Evolutionary conservation across 2,888 invertebrate genomes (phyloP).

Genomic region (Adelognathus sp.): DNA sequence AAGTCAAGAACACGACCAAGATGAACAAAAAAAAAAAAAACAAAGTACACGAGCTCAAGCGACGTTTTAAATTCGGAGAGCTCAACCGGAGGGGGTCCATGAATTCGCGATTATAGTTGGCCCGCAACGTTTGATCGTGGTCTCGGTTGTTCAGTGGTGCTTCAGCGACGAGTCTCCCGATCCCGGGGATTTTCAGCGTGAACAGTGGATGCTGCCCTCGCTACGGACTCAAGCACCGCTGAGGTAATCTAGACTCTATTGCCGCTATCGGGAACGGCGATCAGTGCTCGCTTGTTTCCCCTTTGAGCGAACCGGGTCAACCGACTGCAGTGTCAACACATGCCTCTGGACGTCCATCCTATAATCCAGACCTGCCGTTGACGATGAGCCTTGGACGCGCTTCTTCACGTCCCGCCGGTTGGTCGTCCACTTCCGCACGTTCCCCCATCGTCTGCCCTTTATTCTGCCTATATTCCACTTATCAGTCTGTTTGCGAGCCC

Average conservation of each 20-base stretch:
- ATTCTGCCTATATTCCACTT: conserved; percentile 37
- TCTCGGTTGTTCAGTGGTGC: conserved; percentile 64
- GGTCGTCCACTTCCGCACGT: conserved; percentile 29
- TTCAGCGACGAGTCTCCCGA: conserved; percentile 23
- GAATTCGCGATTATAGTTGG: conserved; percentile 70
- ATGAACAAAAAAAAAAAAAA: conserved; percentile 54
- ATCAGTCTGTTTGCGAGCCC: conserved; percentile 45
- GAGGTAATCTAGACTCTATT: conserved; percentile 77
- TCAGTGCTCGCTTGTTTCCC: conserved; percentile 72
- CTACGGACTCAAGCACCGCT: conserved; percentile 66
- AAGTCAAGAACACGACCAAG: conserved; percentile 28
- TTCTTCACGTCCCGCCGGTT: conserved; percentile 38
- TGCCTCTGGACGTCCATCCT: conserved; percentile 67
- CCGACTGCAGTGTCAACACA: conserved; percentile 75
- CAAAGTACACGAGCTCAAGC: conserved; percentile 44
- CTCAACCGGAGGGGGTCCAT: conserved; percentile 64
- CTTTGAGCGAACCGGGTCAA: conserved; percentile 77
- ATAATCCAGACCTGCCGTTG: conserved; percentile 66
- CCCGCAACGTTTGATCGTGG: conserved; percentile 61
- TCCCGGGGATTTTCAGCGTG: neutral
- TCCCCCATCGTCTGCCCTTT: conserved; percentile 56
- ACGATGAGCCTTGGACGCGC: conserved; percentile 61
- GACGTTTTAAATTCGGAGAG: conserved; percentile 66
- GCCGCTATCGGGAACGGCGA: conserved; percentile 73
- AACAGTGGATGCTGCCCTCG: conserved; percentile 31